Evolutionary conservation across 2,797 vertebrate genomes (phyloP).

Genomic region (Melanotaenia nigrans): DNA sequence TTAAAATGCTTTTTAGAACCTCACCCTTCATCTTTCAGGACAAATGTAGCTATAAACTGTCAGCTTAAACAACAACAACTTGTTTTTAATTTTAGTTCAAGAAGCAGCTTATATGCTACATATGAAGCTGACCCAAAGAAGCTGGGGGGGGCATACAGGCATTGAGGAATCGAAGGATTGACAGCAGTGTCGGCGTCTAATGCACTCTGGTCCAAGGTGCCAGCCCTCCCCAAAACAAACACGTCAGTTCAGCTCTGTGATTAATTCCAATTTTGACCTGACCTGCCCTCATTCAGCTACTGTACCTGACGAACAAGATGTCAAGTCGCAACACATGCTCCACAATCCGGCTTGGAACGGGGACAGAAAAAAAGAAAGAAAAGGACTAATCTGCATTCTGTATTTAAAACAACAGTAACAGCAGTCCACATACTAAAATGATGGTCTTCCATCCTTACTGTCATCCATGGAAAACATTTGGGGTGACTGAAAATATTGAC

Average conservation of each 20-base stretch:
- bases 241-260: not conserved
- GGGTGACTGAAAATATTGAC: not conserved
- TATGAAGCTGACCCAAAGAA: too few relatives aligned
- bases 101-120: too few relatives aligned
- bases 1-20: too few relatives aligned
- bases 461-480: not conserved
- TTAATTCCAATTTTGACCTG: not conserved
- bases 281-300: not conserved
- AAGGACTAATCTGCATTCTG: not conserved
- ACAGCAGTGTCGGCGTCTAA: not conserved
- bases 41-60: too few relatives aligned
- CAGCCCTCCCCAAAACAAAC: not conserved
- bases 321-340: not conserved
- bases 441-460: not conserved
- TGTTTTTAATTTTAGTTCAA: too few relatives aligned
- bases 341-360: not conserved
- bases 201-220: not conserved
- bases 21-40: too few relatives aligned
- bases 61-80: too few relatives aligned
- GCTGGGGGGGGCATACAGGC: not conserved
- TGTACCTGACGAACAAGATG: not conserved
- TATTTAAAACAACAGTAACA: not conserved
- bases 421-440: not conserved
- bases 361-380: not conserved
- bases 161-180: not conserved